Base-by-base conservation (phyloP, 2,888 invertebrate genomes). In the Eustalomyia histrio region DNA sequence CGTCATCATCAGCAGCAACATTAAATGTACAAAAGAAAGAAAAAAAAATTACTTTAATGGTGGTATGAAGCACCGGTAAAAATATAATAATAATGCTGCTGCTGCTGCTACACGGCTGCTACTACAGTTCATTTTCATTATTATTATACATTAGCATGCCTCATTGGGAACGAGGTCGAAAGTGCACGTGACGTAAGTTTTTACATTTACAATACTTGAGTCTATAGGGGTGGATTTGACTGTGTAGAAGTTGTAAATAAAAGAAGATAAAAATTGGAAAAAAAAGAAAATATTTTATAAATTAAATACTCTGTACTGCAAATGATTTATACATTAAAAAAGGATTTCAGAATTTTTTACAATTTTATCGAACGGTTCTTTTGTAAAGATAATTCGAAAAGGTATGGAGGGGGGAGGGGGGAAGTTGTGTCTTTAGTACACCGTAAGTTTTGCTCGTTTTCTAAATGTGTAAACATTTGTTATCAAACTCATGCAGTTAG, bases 121-220 rank as follows among this genome's bases (percentile, higher is more conserved):
- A 78, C 47, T 58, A 67, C 47, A 16, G 43, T 79, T 58, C 17
- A 58, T 76, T 65, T 79, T 58, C 17, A 58, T 76, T 65, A 52
- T 74, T 58, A 52, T 65, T 33, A 29, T 50, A 18, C 64, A 18
- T 52, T 65, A 61, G 57, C 82, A 83, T 80, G 76, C 76, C 79
- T 79, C 79, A 76, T 64, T 76, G 78, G 74, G 81, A 84, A 84
- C 83, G 84, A 85, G 84, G 83, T 83, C 85, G 84, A 83, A 83
- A 84, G 82, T 82, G 81, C 84, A 83, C 85, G 86, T 84, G 85
- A 84, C 83, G 85, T 83, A 83, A 81, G 71, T 79, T 57, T 47
- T 17, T 43, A n/a, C 10, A 72, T 6, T 29, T 6, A 73, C 18
- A 76, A 61, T 35, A 55, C 10, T 53, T n/a, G 21, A 57, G 52